Evolutionary conservation across 2,888 invertebrate genomes (phyloP).

Genomic region (Xylophagus ater): DNA sequence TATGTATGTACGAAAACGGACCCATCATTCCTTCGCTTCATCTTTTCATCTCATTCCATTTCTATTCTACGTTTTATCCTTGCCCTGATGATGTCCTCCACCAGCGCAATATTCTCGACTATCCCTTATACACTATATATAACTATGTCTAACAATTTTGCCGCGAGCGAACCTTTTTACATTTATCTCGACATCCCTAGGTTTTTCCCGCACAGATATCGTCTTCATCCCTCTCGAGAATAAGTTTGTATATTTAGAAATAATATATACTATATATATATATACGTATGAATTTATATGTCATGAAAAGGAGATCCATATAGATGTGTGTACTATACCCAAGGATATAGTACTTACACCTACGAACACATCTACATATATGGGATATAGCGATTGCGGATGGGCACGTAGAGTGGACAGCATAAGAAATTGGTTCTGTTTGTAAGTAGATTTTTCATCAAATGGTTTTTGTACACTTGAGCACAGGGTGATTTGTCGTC

Average conservation of each 20-base stretch:
- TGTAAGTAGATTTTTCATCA: constrained; percentile 26
- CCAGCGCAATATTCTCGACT: constrained; percentile 14
- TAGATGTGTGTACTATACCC: constrained; percentile 11
- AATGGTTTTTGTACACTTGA: constrained; percentile 19
- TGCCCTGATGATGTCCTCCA: no score
- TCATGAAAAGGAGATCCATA: constrained; percentile 8
- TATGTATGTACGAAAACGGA: no score
- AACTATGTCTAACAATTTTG: constrained; percentile 23
- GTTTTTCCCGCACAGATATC: constrained; percentile 18
- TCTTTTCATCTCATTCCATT: no score
- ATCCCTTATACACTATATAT: constrained; percentile 12
- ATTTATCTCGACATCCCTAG: constrained; percentile 22
- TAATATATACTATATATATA: not conserved
- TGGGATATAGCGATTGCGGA: constrained; percentile 17
- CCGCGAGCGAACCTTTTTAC: constrained; percentile 25
- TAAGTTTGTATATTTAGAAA: not conserved
- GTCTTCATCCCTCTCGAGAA: constrained; percentile 17
- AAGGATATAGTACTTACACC: constrained; percentile 10
- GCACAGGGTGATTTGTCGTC: constrained; percentile 18
- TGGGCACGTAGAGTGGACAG: constrained; percentile 24
- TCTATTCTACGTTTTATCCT: no score
- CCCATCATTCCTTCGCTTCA: no score
- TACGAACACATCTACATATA: constrained; percentile 7
- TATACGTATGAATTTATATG: not conserved
- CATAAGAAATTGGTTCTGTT: constrained; percentile 26